Percentiles rank a stretch among this genome's conserved stretches.
Evolutionary conservation across 2,797 vertebrate species (phyloP).

Genomic region (Enteromius radiatus): DNA sequence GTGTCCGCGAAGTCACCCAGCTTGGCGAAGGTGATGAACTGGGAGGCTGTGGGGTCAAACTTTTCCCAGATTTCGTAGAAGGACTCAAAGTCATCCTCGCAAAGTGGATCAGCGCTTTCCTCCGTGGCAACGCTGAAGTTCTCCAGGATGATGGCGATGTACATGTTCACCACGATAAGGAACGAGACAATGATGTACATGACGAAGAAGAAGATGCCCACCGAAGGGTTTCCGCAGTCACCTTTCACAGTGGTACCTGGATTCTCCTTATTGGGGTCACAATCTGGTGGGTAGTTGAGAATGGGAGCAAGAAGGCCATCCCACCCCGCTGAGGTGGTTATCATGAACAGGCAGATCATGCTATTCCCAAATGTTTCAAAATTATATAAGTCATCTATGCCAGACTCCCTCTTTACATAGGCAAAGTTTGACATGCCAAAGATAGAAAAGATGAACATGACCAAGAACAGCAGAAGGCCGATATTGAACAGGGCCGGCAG

Average conservation of each 20-base stretch:
- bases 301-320: conserved; percentile 95
- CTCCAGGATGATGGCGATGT: conserved; percentile 99
- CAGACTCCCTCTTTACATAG: conserved; percentile 94
- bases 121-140: conserved; percentile 99
- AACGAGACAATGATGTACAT: conserved; percentile 99
- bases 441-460: conserved; percentile 99
- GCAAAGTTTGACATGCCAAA: conserved; percentile 99
- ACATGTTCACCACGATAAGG: conserved; percentile 99
- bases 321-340: conserved; percentile 98
- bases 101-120: conserved; percentile 96
- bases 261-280: conserved; percentile 88
- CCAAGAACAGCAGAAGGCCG: conserved; percentile 94
- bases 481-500: conserved; percentile 99
- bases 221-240: conserved; percentile 95
- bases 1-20: conserved; percentile 96
- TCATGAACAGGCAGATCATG: conserved; percentile 99
- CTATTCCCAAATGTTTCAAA: conserved; percentile 99
- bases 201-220: conserved; percentile 99
- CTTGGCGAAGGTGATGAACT: conserved; percentile 97
- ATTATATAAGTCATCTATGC: conserved; percentile 98
- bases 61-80: conserved; percentile 99
- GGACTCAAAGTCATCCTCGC: conserved; percentile 99
- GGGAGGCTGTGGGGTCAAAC: conserved; percentile 96
- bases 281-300: conserved; percentile 96
- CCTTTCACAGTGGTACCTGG: conserved; percentile 94